These are phyloP conservation scores for Gambusia yucatana DNA, from an alignment of 2,797 vertebrate species.

Conservation along the genomic window DNA sequence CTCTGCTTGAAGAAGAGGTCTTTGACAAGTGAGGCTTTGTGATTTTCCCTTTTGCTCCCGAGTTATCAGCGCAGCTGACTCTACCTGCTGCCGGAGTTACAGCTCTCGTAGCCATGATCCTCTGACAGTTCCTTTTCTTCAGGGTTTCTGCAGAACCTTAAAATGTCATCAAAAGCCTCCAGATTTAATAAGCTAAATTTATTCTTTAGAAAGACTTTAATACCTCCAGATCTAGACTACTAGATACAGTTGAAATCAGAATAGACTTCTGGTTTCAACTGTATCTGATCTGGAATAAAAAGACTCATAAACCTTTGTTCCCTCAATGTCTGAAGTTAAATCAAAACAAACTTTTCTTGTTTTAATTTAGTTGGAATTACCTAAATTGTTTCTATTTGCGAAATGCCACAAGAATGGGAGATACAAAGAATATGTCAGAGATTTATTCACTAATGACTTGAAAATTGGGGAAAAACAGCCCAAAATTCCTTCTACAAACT, in stretches of 20 bases:
- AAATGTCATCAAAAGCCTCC: background rate
- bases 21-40: constrained; percentile 64
- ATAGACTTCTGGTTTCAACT: too few species aligned
- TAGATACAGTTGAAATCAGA: background rate
- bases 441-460: background rate
- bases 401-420: background rate
- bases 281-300: background rate
- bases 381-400: background rate
- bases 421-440: background rate
- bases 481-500: background rate
- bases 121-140: constrained; percentile 26
- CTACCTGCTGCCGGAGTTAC: constrained; percentile 19
- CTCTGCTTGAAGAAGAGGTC: constrained; percentile 54
- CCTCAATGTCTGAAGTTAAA: background rate
- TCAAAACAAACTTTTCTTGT: background rate
- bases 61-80: constrained; percentile 49
- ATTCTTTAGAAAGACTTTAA: background rate
- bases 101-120: constrained; percentile 14
- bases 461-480: background rate
- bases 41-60: constrained; percentile 44
- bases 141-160: background rate
- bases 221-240: background rate
- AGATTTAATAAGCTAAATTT: background rate
- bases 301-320: background rate
- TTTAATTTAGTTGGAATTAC: background rate